Percentiles rank a stretch among this genome's conserved stretches.
Evolutionary conservation across 2,113 vertebrate genomes (phyloP).

Genomic region (Amphiprion percula): DNA sequence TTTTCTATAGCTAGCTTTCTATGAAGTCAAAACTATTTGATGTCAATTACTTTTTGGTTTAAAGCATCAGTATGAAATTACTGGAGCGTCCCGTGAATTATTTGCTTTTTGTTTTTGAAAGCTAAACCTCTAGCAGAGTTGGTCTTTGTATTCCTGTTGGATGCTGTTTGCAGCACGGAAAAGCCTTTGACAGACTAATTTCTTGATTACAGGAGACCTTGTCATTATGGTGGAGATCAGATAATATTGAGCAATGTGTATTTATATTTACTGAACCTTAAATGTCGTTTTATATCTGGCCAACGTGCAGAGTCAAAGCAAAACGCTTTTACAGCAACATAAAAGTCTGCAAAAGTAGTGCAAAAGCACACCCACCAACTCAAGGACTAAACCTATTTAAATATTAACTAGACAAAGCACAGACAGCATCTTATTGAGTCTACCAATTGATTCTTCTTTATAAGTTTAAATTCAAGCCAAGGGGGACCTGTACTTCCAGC

Average conservation of each 20-base stretch:
- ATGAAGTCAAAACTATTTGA: constrained; percentile 12
- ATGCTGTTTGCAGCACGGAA: not conserved
- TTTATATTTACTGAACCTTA: not conserved
- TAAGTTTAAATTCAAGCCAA: constrained; percentile 47
- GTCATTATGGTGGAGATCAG: not conserved
- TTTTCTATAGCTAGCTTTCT: constrained; percentile 29
- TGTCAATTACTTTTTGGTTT: constrained; percentile 20
- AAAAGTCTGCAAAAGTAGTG: constrained; percentile 36
- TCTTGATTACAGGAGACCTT: not conserved
- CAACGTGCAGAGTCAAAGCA: not conserved
- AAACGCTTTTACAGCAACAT: constrained; percentile 22
- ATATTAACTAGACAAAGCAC: constrained; percentile 65
- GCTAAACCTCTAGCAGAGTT: not conserved
- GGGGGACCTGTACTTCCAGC: constrained; percentile 18
- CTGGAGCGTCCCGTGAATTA: not conserved
- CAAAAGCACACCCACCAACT: constrained; percentile 39
- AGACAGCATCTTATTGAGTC: constrained; percentile 50
- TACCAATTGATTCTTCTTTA: constrained; percentile 58
- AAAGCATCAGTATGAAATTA: constrained; percentile 15
- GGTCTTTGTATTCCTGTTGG: not conserved
- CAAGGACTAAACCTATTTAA: constrained; percentile 49
- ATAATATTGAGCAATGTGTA: not conserved
- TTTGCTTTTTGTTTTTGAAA: not conserved
- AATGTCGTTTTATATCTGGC: constrained; percentile 14
- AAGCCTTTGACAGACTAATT: not conserved